Evolutionary conservation across 2,888 invertebrate species (phyloP).

Genomic region (Rambutsinella grinnellia): DNA sequence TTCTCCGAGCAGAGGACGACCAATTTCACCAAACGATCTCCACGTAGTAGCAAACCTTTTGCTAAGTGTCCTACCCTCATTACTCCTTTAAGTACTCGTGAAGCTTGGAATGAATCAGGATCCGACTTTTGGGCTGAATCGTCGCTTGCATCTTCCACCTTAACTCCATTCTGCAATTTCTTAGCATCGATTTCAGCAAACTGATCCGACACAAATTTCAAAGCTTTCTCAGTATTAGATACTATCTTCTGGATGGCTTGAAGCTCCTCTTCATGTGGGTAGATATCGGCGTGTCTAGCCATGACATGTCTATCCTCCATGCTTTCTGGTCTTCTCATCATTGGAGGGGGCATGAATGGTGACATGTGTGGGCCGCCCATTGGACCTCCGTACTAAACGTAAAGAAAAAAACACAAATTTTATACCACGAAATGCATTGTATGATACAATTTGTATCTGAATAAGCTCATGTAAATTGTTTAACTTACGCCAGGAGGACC

Average conservation of each 20-base stretch:
- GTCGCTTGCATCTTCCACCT: slow-evolving; percentile 24
- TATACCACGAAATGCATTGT: neutral
- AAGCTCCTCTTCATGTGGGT: slow-evolving; percentile 91
- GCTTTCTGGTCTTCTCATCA: slow-evolving; percentile 87
- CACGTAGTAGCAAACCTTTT: slow-evolving; percentile 89
- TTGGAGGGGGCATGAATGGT: slow-evolving; percentile 71
- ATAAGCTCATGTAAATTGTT: too few species aligned
- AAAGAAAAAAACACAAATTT: slow-evolving; percentile 4
- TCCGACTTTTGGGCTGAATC: slow-evolving; percentile 22
- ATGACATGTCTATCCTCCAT: slow-evolving; percentile 96
- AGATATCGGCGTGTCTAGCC: slow-evolving; percentile 92
- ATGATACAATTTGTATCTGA: too few species aligned
- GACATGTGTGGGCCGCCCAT: slow-evolving; percentile 53
- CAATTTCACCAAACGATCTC: slow-evolving; percentile 90
- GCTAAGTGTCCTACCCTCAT: slow-evolving; percentile 95
- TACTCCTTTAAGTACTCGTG: slow-evolving; percentile 91
- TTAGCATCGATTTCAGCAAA: slow-evolving; percentile 76
- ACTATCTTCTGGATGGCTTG: slow-evolving; percentile 92
- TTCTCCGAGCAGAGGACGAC: slow-evolving; percentile 96
- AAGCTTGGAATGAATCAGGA: slow-evolving; percentile 72
- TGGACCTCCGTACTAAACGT: slow-evolving; percentile 32
- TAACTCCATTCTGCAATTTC: slow-evolving; percentile 47
- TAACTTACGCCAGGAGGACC: slow-evolving; percentile 56
- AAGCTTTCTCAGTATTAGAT: slow-evolving; percentile 91
- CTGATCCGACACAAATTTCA: slow-evolving; percentile 94